Conservation (phyloP, 2,797 vertebrate genomes). For the Acipenser transmontanus region DNA sequence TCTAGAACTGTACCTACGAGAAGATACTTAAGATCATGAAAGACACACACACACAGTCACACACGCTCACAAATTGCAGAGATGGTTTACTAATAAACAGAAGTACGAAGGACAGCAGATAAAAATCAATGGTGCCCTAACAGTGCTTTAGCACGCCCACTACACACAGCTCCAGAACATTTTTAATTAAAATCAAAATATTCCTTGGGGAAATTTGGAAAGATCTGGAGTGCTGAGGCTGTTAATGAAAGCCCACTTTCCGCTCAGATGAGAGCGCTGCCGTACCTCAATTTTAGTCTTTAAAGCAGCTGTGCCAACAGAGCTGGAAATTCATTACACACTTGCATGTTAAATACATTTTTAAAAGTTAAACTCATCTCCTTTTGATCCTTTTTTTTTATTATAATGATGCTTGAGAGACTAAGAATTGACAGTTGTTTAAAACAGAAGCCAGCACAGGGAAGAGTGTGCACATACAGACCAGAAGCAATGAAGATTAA, state of each 20-base stretch:
- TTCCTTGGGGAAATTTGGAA: constrained; percentile 42
- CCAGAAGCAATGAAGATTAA: constrained; percentile 18
- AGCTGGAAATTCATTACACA: constrained; percentile 43
- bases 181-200: constrained; percentile 45
- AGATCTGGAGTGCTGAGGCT: constrained; percentile 36
- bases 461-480: no score
- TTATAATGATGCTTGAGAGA: background rate
- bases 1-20: no score
- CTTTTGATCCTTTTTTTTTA: constrained; percentile 59
- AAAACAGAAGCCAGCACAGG: no score
- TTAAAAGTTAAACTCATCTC: constrained; percentile 26
- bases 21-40: background rate
- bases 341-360: constrained; percentile 42
- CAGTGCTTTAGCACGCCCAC: constrained; percentile 31
- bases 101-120: constrained; percentile 24
- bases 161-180: constrained; percentile 37
- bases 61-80: constrained; percentile 56
- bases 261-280: constrained; percentile 31
- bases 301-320: constrained; percentile 43
- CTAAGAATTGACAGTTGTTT: no score
- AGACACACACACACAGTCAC: constrained; percentile 32
- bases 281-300: constrained; percentile 30
- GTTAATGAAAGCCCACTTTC: constrained; percentile 47
- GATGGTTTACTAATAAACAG: constrained; percentile 64
- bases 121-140: constrained; percentile 25